These are phyloP conservation scores for Goniozus legneri DNA, from an alignment of 1,140 invertebrate species.

Conservation along the genomic window DNA sequence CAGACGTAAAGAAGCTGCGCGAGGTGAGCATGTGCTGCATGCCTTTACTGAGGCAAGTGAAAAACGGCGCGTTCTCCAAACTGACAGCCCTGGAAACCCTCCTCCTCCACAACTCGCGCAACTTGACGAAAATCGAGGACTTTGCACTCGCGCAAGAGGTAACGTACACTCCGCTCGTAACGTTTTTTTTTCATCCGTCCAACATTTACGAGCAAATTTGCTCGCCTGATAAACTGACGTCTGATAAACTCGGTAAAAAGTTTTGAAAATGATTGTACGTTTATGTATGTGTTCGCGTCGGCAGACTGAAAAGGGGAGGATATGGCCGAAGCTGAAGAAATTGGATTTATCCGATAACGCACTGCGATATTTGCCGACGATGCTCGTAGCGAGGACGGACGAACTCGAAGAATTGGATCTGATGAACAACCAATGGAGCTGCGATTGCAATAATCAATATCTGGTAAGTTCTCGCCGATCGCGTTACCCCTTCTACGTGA, in stretches of 20 bases:
- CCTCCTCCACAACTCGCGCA: constrained; percentile 58
- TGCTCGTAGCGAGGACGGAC: constrained; percentile 65
- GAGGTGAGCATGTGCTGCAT: constrained; percentile 65
- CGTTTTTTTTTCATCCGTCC: too few relatives aligned
- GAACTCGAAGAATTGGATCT: constrained; percentile 62
- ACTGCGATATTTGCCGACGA: constrained; percentile 59
- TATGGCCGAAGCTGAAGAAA: constrained; percentile 62
- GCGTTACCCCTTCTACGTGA: neutral
- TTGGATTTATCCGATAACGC: constrained; percentile 68
- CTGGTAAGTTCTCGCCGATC: constrained; percentile 55
- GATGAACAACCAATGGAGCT: constrained; percentile 68
- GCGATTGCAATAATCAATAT: constrained; percentile 72
- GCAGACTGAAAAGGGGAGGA: constrained; percentile 2
- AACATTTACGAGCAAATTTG: too few relatives aligned
- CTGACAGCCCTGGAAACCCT: constrained; percentile 55
- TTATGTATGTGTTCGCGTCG: neutral
- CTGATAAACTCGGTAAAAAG: too few relatives aligned
- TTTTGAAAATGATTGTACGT: neutral
- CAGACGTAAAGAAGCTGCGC: constrained; percentile 57
- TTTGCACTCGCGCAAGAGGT: constrained; percentile 37
- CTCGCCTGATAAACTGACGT: too few relatives aligned
- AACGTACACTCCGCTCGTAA: constrained; percentile 6
- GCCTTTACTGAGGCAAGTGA: constrained; percentile 57
- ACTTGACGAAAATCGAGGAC: constrained; percentile 57
- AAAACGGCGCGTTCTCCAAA: constrained; percentile 52